Evolutionary conservation across 1,140 invertebrate species (phyloP), one percentile per base, ranked within the genome.

Genomic region (Lepidurus apus): DNA sequence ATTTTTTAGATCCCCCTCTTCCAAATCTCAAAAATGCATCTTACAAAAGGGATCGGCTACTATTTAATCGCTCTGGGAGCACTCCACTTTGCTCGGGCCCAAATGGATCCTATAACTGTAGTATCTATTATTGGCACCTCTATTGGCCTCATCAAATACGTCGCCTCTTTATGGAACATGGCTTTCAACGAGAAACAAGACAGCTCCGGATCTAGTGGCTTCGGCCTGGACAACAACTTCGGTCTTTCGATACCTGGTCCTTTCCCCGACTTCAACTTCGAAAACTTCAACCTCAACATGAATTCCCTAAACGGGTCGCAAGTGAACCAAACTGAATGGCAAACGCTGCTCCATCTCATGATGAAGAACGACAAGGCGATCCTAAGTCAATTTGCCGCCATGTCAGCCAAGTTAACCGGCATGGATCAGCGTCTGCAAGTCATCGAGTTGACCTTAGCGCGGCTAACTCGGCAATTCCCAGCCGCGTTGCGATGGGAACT

Each of bases 401-500:
- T 80, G 24, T 76, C 78, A 7, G 26, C 78, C 7, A 34, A 80
- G 78, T 45, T 82, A 24, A 75, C 80, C 11, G 82, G 81, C 11
- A 77, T 81, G 74, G 80, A 81, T 26, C 78, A 80, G 26, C 81
- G 80, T 42, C 75, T 82, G 21, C 65, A 79, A 11, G 78, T 79
- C 43, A n/a, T 82, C 75, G 74, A 80, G 17, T 74, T 78, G 17
- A 81, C 78, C 6, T 26, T 82, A 78, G 79, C 81, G 24, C 74
- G 81, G 26, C 79, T 82, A 13, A 73, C 47, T 13, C 34, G 43
- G 34, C 77, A 74, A 10, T 73, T 78, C 21, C 77, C 73, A 44
- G 78, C 44, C 17, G 42, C 74, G 77, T 78, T 82, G 9, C 78
- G 81, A 1, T 82, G 81, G 81, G 81, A 82, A 74, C 80, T 82